A percentile compares a stretch with the other conserved stretches of the same genome.
Evolutionary conservation across 1,140 invertebrate genomes (phyloP).

Genomic region (Papilio polyxenes): DNA sequence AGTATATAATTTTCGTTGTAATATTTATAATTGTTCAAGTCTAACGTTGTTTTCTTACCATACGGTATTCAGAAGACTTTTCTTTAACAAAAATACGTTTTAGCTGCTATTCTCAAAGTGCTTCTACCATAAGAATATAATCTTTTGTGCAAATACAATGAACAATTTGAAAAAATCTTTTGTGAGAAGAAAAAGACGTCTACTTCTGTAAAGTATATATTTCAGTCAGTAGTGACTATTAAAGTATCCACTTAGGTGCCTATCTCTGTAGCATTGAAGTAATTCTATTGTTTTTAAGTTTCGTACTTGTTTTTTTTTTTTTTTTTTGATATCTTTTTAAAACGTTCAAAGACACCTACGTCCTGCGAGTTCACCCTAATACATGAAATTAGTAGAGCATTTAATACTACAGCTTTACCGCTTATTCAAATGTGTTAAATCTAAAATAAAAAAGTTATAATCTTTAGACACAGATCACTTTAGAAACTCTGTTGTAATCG

Average conservation of each 20-base stretch:
- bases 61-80: background rate
- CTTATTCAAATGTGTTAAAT: too few relatives aligned
- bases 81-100: background rate
- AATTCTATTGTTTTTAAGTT: background rate
- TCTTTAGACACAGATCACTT: background rate
- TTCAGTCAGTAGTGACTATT: background rate
- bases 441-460: too few relatives aligned
- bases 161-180: background rate
- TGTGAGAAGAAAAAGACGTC: background rate
- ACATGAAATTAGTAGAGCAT: too few relatives aligned
- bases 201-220: background rate
- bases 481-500: background rate
- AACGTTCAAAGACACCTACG: too few relatives aligned
- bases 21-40: too few relatives aligned
- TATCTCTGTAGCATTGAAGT: background rate
- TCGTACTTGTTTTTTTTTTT: background rate
- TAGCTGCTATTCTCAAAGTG: background rate
- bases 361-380: too few relatives aligned
- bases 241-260: background rate
- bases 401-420: too few relatives aligned
- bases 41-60: too few relatives aligned
- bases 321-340: background rate
- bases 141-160: constrained; percentile 21
- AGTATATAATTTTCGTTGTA: too few relatives aligned
- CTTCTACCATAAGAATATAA: background rate